Evolutionary conservation across 1,140 invertebrate genomes (phyloP).

Genomic region (Stegodyphus mimosarum): DNA sequence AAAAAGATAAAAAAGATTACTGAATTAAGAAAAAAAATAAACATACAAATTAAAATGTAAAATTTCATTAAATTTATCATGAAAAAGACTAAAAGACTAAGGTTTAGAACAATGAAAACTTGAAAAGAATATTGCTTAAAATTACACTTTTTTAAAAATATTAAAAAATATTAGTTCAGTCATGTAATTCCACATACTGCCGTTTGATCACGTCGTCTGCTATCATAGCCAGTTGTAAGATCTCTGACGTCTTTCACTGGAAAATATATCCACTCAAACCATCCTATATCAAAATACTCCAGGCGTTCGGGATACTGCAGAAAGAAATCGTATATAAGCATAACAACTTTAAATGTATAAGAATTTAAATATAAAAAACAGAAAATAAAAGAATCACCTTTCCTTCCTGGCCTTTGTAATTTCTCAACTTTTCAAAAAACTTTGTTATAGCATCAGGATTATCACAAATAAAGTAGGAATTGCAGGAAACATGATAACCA

Average conservation of each 20-base stretch:
- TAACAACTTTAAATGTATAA: not conserved
- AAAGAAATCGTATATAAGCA: not conserved
- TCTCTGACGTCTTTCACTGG: conserved; percentile 82
- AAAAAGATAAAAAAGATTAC: no score
- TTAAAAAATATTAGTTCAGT: no score
- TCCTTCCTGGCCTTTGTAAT: conserved; percentile 74
- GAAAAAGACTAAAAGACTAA: no score
- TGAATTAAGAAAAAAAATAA: no score
- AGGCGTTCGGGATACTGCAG: conserved; percentile 41
- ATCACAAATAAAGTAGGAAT: conserved; percentile 91
- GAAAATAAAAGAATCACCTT: not conserved
- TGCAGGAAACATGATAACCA: conserved; percentile 85
- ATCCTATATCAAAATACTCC: not conserved
- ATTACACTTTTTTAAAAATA: no score
- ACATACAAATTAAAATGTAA: no score
- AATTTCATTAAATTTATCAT: no score
- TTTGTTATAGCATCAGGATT: conserved; percentile 77
- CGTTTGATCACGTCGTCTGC: conserved; percentile 76
- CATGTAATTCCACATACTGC: conserved; percentile 70
- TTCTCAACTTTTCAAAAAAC: conserved; percentile 87
- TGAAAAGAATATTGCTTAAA: no score
- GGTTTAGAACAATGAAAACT: no score
- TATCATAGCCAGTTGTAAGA: conserved; percentile 90
- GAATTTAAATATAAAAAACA: not conserved
- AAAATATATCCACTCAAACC: conserved; percentile 67